Conservation (phyloP, 2,797 vertebrate species). For the Melanotaenia pygmaea region DNA sequence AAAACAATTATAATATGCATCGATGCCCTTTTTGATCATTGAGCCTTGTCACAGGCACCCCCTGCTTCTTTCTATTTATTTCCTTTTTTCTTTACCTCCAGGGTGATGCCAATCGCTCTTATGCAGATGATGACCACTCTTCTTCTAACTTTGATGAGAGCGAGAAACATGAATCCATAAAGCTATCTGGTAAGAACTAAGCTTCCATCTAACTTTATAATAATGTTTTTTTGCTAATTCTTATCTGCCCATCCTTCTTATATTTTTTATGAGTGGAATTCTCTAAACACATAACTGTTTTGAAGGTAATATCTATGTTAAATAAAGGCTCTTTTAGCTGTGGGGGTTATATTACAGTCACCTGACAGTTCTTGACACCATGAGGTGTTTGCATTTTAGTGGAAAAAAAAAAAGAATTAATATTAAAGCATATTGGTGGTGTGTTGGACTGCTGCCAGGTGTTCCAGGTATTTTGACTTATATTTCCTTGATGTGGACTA, state of each 20-base stretch:
- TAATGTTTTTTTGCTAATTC: neutral
- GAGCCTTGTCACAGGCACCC: neutral
- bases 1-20: too few relatives aligned
- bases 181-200: constrained; percentile 84
- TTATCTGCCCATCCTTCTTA: neutral
- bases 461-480: too few relatives aligned
- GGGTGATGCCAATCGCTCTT: constrained; percentile 95
- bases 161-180: constrained; percentile 89
- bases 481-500: too few relatives aligned
- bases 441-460: too few relatives aligned
- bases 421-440: too few relatives aligned
- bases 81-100: constrained; percentile 52
- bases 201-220: neutral
- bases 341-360: too few relatives aligned
- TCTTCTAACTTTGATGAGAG: constrained; percentile 91
- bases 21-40: neutral
- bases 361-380: too few relatives aligned
- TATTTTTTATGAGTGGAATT: neutral
- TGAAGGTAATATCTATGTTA: too few relatives aligned
- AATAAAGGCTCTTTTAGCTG: too few relatives aligned
- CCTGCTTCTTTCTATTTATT: fast-evolving
- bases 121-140: constrained; percentile 93
- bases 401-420: too few relatives aligned
- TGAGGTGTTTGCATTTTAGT: too few relatives aligned
- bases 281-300: neutral